A percentile compares a stretch with the other conserved stretches of the same genome.
phyloP scores from a whole-genome alignment of 2,797 vertebrate species.

The Tapera naevia region DNA sequence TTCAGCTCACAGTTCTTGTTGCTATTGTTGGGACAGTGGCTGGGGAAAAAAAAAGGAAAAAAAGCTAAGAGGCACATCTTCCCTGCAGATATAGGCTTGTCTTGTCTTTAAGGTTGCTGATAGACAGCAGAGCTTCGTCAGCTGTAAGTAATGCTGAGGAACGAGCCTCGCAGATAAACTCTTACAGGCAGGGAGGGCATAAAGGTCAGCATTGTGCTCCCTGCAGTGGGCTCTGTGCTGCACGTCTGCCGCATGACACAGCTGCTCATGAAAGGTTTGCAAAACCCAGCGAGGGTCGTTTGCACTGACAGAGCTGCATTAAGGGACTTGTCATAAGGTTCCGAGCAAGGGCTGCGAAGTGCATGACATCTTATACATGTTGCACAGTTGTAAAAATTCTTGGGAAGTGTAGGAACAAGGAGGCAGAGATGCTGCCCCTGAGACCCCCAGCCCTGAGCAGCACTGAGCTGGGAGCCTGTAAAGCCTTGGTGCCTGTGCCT shows the following conservation, averaged over 20 bases:
- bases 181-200: neutral
- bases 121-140: neutral
- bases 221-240: accelerated
- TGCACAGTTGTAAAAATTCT: neutral
- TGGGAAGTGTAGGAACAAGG: neutral
- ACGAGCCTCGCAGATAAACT: neutral
- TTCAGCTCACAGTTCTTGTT: neutral
- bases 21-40: accelerated
- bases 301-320: neutral
- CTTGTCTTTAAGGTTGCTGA: neutral
- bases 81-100: neutral
- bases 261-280: neutral
- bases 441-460: neutral
- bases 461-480: accelerated
- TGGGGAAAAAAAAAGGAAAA: neutral
- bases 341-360: neutral
- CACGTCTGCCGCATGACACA: neutral
- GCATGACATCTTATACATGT: neutral
- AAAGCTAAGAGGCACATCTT: neutral
- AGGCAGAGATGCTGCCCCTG: neutral
- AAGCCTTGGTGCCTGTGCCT: neutral
- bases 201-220: neutral
- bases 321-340: neutral
- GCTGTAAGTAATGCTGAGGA: neutral
- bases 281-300: accelerated